These are phyloP conservation scores for Hippoglossus stenolepis DNA, from an alignment of 2,113 vertebrate species.

Conservation along the genomic window DNA sequence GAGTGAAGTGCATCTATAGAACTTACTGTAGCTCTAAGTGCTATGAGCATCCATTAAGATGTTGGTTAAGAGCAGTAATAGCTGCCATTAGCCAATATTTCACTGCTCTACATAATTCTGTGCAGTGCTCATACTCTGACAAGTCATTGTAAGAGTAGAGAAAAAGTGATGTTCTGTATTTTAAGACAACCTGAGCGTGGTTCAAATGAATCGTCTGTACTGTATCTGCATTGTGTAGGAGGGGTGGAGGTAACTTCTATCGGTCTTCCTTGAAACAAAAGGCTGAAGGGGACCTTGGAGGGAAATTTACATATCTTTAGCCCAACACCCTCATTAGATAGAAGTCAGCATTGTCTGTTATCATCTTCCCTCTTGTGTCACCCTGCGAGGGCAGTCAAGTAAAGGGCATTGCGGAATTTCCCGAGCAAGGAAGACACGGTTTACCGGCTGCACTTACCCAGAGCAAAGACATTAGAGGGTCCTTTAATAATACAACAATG, in stretches of 20 bases:
- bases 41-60: slow-evolving; percentile 55
- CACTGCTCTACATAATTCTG: slow-evolving; percentile 40
- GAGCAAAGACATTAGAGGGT: slow-evolving; percentile 23
- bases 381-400: slow-evolving; percentile 23
- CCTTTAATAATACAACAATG: slow-evolving; percentile 52
- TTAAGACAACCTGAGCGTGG: neutral
- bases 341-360: slow-evolving; percentile 50
- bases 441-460: slow-evolving; percentile 20
- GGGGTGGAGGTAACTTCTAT: neutral
- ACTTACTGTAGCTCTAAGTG: slow-evolving; percentile 25
- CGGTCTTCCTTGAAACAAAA: slow-evolving; percentile 24
- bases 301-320: slow-evolving; percentile 52
- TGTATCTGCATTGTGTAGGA: neutral
- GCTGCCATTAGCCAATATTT: slow-evolving; percentile 64
- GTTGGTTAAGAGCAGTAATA: slow-evolving; percentile 67
- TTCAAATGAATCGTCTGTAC: slow-evolving; percentile 11
- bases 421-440: neutral
- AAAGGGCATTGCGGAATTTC: slow-evolving; percentile 37
- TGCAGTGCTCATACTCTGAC: neutral
- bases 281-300: slow-evolving; percentile 26
- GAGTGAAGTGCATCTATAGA: slow-evolving; percentile 56
- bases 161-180: neutral
- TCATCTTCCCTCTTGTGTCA: slow-evolving; percentile 20
- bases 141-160: neutral
- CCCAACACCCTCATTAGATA: slow-evolving; percentile 50